Evolutionary conservation across 2,888 invertebrate genomes (phyloP).

Genomic region (Gari tellinella): DNA sequence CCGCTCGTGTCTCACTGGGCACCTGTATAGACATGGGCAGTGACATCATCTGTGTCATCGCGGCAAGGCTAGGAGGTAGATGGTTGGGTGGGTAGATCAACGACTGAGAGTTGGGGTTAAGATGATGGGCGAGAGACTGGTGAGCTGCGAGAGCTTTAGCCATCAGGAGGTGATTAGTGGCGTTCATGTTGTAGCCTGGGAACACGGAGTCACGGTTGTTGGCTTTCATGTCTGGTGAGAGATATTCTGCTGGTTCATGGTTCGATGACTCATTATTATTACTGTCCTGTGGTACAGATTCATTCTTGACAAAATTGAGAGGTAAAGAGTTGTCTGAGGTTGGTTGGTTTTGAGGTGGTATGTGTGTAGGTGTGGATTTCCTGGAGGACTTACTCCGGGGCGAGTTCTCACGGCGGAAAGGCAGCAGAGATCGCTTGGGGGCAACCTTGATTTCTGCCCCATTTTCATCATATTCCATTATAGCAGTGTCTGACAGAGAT

Average conservation of each 20-base stretch:
- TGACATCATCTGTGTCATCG: conserved; percentile 61
- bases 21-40: conserved; percentile 38
- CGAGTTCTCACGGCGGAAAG: conserved; percentile 57
- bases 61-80: conserved; percentile 59
- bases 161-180: conserved; percentile 56
- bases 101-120: conserved; percentile 56
- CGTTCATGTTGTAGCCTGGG: conserved; percentile 40
- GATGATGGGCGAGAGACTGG: conserved; percentile 49
- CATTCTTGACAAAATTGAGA: conserved; percentile 45
- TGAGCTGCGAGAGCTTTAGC: conserved; percentile 60
- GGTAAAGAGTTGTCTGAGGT: conserved; percentile 60
- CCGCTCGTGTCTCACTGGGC: conserved; percentile 32
- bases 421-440: conserved; percentile 70
- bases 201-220: conserved; percentile 25
- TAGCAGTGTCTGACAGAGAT: conserved; percentile 49
- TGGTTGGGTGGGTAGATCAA: conserved; percentile 51
- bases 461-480: conserved; percentile 41
- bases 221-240: conserved; percentile 18
- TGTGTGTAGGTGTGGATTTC: conserved; percentile 60
- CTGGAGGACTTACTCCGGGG: conserved; percentile 60
- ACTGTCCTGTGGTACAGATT: conserved; percentile 39
- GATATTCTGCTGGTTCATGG: not conserved
- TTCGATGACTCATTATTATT: conserved; percentile 29
- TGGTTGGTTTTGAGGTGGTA: conserved; percentile 58
- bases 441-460: conserved; percentile 71